Evolutionary conservation across 2,113 vertebrate genomes (phyloP).

Genomic region (Equus quagga): DNA sequence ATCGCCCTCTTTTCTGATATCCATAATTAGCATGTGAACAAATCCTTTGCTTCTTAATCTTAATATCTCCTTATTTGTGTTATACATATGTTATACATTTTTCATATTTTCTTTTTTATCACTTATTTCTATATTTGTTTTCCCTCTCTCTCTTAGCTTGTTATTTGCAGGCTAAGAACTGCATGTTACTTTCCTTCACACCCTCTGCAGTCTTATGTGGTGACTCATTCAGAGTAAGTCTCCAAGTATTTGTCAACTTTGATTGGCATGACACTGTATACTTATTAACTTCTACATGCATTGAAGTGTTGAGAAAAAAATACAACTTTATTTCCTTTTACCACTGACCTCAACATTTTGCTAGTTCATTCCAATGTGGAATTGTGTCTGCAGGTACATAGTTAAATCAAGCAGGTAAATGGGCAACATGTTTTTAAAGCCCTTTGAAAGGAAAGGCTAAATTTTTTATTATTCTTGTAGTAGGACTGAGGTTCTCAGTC

Average conservation of each 20-base stretch:
- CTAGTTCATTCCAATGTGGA: background rate
- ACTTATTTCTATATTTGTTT: background rate
- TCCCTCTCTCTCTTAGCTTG: background rate
- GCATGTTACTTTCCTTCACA: background rate
- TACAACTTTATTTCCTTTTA: background rate
- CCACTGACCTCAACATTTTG: background rate
- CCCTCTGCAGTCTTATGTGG: background rate
- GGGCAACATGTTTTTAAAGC: background rate
- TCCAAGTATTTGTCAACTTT: background rate
- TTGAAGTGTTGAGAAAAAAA: conserved; percentile 24
- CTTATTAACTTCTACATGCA: background rate
- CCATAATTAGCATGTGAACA: background rate
- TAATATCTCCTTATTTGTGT: background rate
- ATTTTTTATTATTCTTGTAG: conserved; percentile 68
- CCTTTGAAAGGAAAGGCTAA: conserved; percentile 31
- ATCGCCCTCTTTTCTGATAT: background rate
- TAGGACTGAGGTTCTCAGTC: conserved; percentile 51
- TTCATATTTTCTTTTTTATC: background rate
- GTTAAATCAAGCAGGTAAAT: background rate
- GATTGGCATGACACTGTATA: background rate
- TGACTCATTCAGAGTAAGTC: background rate
- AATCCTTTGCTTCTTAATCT: conserved; percentile 24
- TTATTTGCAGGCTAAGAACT: background rate
- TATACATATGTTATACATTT: background rate
- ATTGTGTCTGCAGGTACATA: background rate